phyloP scores from a whole-genome alignment of 2,888 invertebrate genomes.

The Mythimna albipuncta region DNA sequence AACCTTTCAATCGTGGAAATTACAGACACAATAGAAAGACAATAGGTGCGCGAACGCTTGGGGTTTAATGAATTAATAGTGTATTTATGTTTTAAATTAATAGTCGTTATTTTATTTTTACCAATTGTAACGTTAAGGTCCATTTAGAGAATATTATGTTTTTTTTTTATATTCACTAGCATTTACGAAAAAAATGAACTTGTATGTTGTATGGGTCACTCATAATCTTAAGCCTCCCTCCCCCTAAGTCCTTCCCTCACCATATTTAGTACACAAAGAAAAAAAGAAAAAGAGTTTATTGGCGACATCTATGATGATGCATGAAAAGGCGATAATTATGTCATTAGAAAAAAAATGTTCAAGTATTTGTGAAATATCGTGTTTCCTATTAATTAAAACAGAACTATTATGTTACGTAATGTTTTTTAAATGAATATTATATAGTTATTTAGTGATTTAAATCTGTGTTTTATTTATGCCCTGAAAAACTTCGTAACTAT shows the following conservation, averaged over 20 bases:
- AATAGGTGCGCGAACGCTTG: no score
- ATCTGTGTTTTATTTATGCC: background rate
- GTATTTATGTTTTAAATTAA: no score
- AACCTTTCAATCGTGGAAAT: no score
- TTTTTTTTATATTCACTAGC: no score
- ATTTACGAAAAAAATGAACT: background rate
- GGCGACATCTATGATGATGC: background rate
- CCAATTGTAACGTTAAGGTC: no score
- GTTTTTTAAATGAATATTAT: conserved; percentile 30
- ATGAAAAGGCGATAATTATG: background rate
- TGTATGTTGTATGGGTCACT: no score
- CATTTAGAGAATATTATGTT: no score
- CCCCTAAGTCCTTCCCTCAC: background rate
- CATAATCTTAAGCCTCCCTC: background rate
- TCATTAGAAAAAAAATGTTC: background rate
- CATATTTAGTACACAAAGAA: background rate
- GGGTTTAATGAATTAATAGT: no score
- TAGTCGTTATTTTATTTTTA: no score
- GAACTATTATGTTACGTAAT: background rate
- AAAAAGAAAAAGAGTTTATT: background rate
- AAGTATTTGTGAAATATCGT: background rate
- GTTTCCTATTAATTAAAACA: conserved; percentile 2
- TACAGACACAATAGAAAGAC: no score
- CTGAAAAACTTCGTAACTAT: no score
- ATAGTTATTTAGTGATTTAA: conserved; percentile 32